Evolutionary conservation across 1,140 invertebrate species (phyloP).

Genomic region (Mesaphorura yosii): DNA sequence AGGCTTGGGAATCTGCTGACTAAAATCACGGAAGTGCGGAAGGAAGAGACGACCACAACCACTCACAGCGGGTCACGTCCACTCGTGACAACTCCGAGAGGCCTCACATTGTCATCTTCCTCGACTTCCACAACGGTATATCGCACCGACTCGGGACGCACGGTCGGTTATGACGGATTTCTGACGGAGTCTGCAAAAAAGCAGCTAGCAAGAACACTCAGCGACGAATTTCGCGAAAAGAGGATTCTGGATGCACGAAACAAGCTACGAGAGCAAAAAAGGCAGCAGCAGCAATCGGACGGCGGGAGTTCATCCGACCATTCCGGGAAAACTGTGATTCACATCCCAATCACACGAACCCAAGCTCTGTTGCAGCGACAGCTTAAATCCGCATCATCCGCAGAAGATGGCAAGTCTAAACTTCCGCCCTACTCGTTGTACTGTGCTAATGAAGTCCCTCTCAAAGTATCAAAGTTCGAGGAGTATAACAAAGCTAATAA

Average conservation of each 20-base stretch:
- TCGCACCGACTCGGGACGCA: conserved; percentile 7
- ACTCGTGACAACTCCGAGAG: conserved; percentile 24
- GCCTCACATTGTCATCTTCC: conserved; percentile 13
- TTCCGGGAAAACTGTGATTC: conserved; percentile 52
- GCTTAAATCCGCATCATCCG: no score
- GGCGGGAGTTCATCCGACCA: conserved; percentile 54
- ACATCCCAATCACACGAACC: conserved; percentile 31
- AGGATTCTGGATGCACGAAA: conserved; percentile 4
- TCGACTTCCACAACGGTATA: conserved; percentile 5
- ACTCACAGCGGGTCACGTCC: not conserved
- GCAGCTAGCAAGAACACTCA: conserved; percentile 54
- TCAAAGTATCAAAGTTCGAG: conserved; percentile 26
- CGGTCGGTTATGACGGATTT: conserved; percentile 21
- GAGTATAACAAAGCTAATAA: no score
- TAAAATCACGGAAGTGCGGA: not conserved
- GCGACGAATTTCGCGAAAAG: conserved; percentile 54
- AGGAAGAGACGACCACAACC: not conserved
- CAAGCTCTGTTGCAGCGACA: conserved; percentile 14
- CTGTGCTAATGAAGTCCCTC: conserved; percentile 20
- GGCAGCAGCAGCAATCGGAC: no score
- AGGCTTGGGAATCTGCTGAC: conserved; percentile 21
- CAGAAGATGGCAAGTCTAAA: no score
- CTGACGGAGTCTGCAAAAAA: conserved; percentile 55
- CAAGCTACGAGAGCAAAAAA: no score
- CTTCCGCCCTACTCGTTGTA: conserved; percentile 24